Evolutionary conservation across 1,140 invertebrate genomes (phyloP).

Genomic region (Antheraea mylitta): DNA sequence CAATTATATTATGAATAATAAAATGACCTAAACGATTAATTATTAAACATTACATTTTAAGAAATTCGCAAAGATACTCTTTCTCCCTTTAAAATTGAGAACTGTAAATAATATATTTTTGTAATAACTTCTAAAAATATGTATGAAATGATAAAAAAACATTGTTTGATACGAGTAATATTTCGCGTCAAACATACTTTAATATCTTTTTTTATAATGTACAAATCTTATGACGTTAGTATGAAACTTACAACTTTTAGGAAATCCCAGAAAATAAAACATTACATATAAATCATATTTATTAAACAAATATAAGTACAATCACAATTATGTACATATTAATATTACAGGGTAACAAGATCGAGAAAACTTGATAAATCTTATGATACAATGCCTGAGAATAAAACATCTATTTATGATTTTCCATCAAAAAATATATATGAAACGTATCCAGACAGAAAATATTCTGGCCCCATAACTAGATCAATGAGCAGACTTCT

Average conservation of each 20-base stretch:
- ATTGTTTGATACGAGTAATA: no score
- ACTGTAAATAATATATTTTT: no score
- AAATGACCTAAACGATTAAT: no score
- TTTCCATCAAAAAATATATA: neutral
- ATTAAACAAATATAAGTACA: conserved; percentile 47
- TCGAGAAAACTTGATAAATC: conserved; percentile 6
- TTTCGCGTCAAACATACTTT: no score
- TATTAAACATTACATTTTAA: no score
- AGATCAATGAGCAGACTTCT: conserved; percentile 40
- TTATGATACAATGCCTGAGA: conserved; percentile 13
- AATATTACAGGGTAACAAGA: conserved; percentile 31
- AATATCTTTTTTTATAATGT: no score
- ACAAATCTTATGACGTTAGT: no score
- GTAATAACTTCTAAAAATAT: no score
- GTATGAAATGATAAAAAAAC: no score
- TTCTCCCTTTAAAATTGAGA: no score
- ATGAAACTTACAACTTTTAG: neutral
- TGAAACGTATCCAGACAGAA: conserved; percentile 1
- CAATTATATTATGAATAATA: no score
- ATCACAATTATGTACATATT: conserved; percentile 29
- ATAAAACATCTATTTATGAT: conserved; percentile 18
- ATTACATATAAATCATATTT: neutral
- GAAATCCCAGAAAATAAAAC: neutral
- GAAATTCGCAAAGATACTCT: no score
- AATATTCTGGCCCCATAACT: conserved; percentile 34